Conservation (phyloP, 2,113 vertebrate species). For the Crotophaga sulcirostris region DNA sequence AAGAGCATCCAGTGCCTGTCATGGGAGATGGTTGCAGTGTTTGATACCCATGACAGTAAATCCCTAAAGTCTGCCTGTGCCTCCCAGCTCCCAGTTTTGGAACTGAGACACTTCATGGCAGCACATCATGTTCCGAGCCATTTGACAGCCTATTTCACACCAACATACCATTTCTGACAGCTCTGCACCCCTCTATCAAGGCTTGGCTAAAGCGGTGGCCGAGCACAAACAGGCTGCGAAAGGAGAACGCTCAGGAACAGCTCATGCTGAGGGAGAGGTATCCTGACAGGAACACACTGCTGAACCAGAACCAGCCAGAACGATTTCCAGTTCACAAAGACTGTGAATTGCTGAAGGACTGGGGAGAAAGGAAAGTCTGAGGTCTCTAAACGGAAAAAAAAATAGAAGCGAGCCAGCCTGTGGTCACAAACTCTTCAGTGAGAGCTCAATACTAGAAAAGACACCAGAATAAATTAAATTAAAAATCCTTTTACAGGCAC, state of each 20-base stretch:
- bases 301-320: background rate
- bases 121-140: rapidly evolving
- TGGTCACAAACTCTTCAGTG: background rate
- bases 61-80: rapidly evolving
- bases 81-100: background rate
- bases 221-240: background rate
- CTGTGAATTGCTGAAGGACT: background rate
- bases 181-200: background rate
- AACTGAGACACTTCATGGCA: background rate
- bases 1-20: background rate
- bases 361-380: background rate
- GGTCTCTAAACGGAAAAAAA: background rate
- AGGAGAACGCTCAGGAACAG: background rate
- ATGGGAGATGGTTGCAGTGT: background rate
- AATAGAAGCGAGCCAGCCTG: background rate
- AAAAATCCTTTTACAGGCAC: background rate
- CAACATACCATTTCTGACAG: background rate
- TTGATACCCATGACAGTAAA: background rate
- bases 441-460: background rate
- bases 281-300: background rate
- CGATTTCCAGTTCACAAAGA: background rate
- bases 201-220: rapidly evolving
- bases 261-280: background rate
- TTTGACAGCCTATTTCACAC: no score
- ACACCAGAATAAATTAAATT: background rate